Conservation (phyloP, 1,140 invertebrate species). For the Drosophila mayri region DNA sequence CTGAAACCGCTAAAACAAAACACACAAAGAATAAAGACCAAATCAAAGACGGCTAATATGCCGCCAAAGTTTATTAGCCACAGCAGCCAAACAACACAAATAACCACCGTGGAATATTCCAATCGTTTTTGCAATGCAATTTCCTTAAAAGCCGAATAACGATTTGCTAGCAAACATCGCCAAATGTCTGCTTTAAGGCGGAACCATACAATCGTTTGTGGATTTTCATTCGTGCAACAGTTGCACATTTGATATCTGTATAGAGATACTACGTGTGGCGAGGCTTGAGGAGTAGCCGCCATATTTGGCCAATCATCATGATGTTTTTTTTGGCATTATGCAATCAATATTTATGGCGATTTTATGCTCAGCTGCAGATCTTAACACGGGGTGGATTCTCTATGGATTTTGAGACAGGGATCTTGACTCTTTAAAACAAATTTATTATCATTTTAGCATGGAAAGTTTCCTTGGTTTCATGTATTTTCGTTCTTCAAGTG, state of each 20-base stretch:
- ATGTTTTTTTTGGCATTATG: conserved; percentile 36
- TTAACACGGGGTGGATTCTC: not conserved
- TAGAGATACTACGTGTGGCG: conserved; percentile 16
- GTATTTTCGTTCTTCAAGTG: not conserved
- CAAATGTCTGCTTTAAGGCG: conserved; percentile 50
- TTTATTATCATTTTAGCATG: too few species aligned
- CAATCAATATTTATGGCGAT: conserved; percentile 35
- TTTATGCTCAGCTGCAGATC: conserved; percentile 10
- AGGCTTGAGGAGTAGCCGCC: conserved; percentile 29
- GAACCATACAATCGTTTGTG: conserved; percentile 38
- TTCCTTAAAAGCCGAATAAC: conserved; percentile 63
- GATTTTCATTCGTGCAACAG: conserved; percentile 43
- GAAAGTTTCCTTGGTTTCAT: not conserved
- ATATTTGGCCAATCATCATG: conserved; percentile 49
- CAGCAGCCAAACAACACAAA: conserved; percentile 48
- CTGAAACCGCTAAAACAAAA: conserved; percentile 23
- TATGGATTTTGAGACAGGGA: not conserved
- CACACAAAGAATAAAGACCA: conserved; percentile 15
- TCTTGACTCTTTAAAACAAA: not conserved
- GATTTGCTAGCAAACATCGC: conserved; percentile 57
- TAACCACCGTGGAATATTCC: conserved; percentile 37
- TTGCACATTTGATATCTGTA: conserved; percentile 51
- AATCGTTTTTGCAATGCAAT: conserved; percentile 45
- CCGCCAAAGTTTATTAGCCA: conserved; percentile 55
- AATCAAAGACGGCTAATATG: conserved; percentile 58